Conservation (phyloP, 2,113 vertebrate species). For the Philantomba maxwellii region DNA sequence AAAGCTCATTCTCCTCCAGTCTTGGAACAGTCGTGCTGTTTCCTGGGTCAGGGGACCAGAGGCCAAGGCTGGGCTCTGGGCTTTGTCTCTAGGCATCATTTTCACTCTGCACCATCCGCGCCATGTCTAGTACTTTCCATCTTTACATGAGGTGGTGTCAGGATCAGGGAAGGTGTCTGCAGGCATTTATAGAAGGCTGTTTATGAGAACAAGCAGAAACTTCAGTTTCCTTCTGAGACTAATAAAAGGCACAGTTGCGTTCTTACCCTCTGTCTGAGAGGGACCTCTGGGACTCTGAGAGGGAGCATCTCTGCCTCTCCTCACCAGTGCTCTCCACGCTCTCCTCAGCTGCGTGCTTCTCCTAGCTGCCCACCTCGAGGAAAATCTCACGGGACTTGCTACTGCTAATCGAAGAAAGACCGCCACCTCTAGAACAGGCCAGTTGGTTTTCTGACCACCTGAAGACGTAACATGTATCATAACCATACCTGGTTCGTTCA, state of each 20-base stretch:
- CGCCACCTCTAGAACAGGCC: background rate
- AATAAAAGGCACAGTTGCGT: background rate
- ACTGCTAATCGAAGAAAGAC: background rate
- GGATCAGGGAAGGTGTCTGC: background rate
- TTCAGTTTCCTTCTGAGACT: background rate
- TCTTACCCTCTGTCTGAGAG: background rate
- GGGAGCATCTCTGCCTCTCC: background rate
- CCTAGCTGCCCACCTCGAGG: background rate
- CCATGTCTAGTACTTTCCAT: background rate
- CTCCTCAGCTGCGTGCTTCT: rapidly evolving
- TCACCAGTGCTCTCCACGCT: rapidly evolving
- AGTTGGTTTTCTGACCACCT: background rate
- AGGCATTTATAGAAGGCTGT: background rate
- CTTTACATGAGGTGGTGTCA: background rate
- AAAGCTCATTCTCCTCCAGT: background rate
- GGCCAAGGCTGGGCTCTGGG: background rate
- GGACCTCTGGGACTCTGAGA: background rate
- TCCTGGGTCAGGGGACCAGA: background rate
- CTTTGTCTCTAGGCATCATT: background rate
- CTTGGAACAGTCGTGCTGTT: background rate
- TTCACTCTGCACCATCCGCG: rapidly evolving
- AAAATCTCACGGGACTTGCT: background rate
- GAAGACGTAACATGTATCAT: background rate
- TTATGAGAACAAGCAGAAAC: background rate
- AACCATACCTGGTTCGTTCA: background rate